Percentiles rank a stretch among this genome's conserved stretches.
phyloP scores from a whole-genome alignment of 2,797 vertebrate species.

The Typhlichthys eigenmanni region DNA sequence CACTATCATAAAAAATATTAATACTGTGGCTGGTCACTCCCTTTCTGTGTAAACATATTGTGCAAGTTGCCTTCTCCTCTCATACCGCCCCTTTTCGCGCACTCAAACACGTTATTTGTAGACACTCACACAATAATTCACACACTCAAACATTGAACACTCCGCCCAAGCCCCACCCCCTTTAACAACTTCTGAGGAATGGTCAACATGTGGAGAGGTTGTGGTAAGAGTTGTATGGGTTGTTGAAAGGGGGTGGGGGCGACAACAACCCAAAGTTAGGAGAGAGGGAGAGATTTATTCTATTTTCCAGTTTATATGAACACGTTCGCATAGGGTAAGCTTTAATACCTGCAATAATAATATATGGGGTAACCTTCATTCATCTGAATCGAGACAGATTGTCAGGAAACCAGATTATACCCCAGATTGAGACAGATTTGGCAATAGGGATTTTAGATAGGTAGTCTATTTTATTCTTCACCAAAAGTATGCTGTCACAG shows the following conservation, averaged over 20 bases:
- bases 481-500: too few relatives aligned
- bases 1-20: conserved; percentile 5
- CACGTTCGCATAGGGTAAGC: conserved; percentile 10
- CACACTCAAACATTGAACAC: not conserved
- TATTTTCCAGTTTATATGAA: conserved; percentile 46
- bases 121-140: not conserved
- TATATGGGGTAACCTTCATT: conserved; percentile 47
- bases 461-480: not conserved
- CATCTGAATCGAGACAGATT: conserved; percentile 21
- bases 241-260: conserved; percentile 25
- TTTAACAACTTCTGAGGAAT: conserved; percentile 68
- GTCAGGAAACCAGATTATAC: conserved; percentile 31
- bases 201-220: conserved; percentile 67
- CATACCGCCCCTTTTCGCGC: conserved; percentile 16
- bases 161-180: conserved; percentile 56
- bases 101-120: conserved; percentile 49
- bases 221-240: conserved; percentile 48
- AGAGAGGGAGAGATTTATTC: conserved; percentile 14
- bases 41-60: conserved; percentile 38
- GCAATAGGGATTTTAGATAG: not conserved
- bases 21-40: conserved; percentile 26
- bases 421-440: conserved; percentile 1
- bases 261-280: conserved; percentile 27
- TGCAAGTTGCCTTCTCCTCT: not conserved
- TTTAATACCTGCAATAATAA: conserved; percentile 14